phyloP scores from a whole-genome alignment of 2,113 vertebrate genomes.

The Sylvietta virens region DNA sequence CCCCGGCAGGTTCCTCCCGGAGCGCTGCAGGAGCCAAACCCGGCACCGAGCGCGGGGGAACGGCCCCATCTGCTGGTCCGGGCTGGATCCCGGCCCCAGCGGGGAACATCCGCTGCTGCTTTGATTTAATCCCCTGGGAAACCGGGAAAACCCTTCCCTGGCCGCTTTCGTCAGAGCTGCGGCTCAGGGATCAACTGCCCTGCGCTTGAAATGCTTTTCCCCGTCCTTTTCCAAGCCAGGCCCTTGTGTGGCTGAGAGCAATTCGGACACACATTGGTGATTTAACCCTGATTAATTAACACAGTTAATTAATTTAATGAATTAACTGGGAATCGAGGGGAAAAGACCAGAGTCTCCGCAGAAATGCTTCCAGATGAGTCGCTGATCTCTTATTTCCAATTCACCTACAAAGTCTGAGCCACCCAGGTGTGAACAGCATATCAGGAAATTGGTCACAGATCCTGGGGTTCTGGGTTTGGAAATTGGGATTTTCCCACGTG shows the following conservation, averaged over 20 bases:
- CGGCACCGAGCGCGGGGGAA: neutral
- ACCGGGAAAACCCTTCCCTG: neutral
- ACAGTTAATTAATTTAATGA: neutral
- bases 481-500: slow-evolving; percentile 3
- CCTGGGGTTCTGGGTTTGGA: neutral
- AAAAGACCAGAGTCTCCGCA: neutral
- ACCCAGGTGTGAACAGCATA: neutral
- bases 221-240: neutral
- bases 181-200: neutral
- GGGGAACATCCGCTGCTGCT: neutral
- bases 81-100: neutral
- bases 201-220: neutral
- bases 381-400: neutral
- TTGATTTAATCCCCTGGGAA: neutral
- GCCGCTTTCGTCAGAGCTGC: neutral
- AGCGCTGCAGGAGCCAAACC: neutral
- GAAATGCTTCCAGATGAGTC: neutral
- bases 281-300: neutral
- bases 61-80: slow-evolving; percentile 49
- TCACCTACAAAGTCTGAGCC: neutral
- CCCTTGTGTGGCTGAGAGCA: rapidly evolving
- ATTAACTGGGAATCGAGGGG: neutral
- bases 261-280: neutral
- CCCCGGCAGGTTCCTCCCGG: rapidly evolving
- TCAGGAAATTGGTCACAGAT: neutral